Evolutionary conservation across 2,797 vertebrate genomes (phyloP).

Genomic region (Macropodus opercularis): DNA sequence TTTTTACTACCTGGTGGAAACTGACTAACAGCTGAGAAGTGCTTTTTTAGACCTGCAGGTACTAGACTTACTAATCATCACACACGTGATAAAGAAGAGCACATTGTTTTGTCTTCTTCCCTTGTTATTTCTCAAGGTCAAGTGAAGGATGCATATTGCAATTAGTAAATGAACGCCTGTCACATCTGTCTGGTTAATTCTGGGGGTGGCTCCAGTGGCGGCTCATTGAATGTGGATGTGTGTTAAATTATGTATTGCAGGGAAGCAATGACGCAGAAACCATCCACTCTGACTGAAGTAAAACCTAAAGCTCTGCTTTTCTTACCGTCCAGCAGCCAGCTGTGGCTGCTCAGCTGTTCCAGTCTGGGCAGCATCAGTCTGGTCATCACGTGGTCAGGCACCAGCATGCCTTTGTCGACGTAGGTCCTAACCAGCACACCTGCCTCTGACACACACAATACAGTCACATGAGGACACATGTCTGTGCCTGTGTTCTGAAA

Average conservation of each 20-base stretch:
- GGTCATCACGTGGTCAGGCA: slow-evolving; percentile 93
- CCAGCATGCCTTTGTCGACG: slow-evolving; percentile 87
- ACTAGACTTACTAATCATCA: slow-evolving; percentile 13
- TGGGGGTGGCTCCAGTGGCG: slow-evolving; percentile 36
- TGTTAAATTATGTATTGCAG: too few relatives aligned
- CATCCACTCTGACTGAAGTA: background rate
- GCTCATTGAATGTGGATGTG: slow-evolving; percentile 68
- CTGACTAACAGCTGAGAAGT: background rate
- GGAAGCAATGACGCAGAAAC: background rate
- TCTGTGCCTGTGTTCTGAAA: slow-evolving; percentile 2
- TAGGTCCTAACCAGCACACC: slow-evolving; percentile 88
- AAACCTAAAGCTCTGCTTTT: background rate
- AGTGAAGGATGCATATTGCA: background rate
- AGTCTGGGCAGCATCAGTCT: slow-evolving; percentile 87
- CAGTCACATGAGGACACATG: slow-evolving; percentile 15
- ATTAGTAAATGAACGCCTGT: too few relatives aligned
- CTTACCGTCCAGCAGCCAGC: slow-evolving; percentile 93
- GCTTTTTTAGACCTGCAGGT: background rate
- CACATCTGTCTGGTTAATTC: slow-evolving; percentile 12
- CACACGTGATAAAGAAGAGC: background rate
- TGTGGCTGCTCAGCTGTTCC: slow-evolving; percentile 84
- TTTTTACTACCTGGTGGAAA: background rate
- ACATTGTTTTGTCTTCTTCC: background rate
- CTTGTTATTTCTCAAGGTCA: background rate
- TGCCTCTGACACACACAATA: slow-evolving; percentile 61